phyloP scores from a whole-genome alignment of 2,888 invertebrate species.

The Dryobotodes eremita region DNA sequence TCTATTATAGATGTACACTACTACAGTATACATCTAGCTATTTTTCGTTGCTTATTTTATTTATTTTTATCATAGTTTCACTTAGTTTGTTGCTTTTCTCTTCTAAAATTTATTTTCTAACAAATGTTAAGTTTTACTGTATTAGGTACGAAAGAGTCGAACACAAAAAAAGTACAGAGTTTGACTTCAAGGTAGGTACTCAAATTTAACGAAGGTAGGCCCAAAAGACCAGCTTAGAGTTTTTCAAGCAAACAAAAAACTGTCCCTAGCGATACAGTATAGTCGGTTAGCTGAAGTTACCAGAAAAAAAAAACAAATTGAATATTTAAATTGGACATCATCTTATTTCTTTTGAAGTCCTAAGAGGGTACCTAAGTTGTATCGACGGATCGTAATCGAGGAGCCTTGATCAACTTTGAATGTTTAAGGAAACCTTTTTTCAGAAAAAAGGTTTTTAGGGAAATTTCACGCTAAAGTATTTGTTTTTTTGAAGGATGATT shows the following conservation, averaged over 20 bases:
- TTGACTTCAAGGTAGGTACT: background rate
- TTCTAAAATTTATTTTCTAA: background rate
- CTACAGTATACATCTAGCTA: background rate
- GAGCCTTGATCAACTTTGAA: conserved; percentile 28
- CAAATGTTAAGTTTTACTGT: background rate
- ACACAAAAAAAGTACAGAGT: background rate
- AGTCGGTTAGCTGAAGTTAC: background rate
- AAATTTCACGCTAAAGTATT: background rate
- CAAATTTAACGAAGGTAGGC: conserved; percentile 2
- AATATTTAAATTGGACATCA: conserved; percentile 46
- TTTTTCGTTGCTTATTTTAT: background rate
- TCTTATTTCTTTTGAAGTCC: conserved; percentile 25
- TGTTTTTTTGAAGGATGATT: background rate
- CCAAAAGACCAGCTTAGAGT: background rate
- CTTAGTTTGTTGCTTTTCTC: background rate
- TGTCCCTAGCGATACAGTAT: background rate
- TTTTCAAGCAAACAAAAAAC: background rate
- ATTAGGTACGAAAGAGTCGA: background rate
- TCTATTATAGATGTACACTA: too few relatives aligned
- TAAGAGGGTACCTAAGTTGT: conserved; percentile 34
- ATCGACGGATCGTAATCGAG: conserved; percentile 48
- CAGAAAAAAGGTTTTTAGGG: background rate
- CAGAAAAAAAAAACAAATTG: conserved; percentile 41
- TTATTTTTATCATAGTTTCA: background rate
- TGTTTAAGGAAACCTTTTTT: conserved; percentile 31